phyloP scores from a whole-genome alignment of 2,113 vertebrate species.

The human (Homo sapiens) region DNA sequence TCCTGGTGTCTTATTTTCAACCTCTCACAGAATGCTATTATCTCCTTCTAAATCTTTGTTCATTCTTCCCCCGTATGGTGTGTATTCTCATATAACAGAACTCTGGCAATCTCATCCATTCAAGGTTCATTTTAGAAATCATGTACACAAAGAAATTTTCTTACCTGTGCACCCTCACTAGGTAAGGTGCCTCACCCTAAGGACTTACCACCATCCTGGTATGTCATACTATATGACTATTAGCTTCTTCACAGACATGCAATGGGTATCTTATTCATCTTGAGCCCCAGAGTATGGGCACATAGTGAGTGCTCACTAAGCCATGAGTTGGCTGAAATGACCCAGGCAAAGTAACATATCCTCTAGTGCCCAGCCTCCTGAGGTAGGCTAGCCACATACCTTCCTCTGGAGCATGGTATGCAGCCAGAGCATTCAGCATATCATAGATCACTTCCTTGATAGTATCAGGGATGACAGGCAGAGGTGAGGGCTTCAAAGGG shows the following conservation, averaged over 20 bases:
- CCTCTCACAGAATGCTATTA: neutral
- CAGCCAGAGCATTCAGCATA: conserved; percentile 95
- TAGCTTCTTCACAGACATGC: neutral
- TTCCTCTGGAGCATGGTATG: conserved; percentile 96
- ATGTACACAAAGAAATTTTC: neutral
- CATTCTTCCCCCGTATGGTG: neutral
- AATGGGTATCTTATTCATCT: neutral
- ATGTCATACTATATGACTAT: neutral
- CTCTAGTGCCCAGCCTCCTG: neutral
- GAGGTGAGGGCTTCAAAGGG: conserved; percentile 92
- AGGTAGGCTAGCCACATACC: conserved; percentile 79
- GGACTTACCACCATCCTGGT: neutral
- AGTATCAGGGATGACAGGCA: conserved; percentile 92
- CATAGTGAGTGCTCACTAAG: neutral
- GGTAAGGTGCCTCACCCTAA: neutral
- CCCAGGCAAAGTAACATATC: neutral
- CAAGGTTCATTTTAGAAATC: neutral
- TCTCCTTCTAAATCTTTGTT: neutral
- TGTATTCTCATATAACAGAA: neutral
- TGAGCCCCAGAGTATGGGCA: neutral
- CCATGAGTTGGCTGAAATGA: neutral
- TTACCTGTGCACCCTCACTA: neutral
- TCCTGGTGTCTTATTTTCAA: conserved; percentile 17
- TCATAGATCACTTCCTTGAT: conserved; percentile 96
- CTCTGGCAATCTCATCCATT: neutral